Percentiles rank a stretch among this genome's conserved stretches.
Evolutionary conservation across 2,113 vertebrate genomes (phyloP).

Genomic region (Eidolon helvum): DNA sequence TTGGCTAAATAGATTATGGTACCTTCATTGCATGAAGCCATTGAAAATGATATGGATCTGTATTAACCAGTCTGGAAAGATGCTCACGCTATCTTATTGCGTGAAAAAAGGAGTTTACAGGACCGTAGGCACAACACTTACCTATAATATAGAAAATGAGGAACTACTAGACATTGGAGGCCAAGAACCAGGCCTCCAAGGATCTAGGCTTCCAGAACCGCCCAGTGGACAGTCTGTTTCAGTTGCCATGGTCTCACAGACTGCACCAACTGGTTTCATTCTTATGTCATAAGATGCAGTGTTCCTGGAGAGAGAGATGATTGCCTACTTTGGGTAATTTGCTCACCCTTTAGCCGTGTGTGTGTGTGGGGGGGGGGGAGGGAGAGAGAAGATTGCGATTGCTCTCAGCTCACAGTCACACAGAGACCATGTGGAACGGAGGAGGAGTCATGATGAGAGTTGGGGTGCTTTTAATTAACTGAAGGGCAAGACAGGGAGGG

Average conservation of each 20-base stretch:
- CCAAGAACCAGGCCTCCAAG: neutral
- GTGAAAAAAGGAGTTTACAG: neutral
- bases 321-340: neutral
- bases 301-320: neutral
- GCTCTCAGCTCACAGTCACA: neutral
- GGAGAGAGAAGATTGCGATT: too few species aligned
- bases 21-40: neutral
- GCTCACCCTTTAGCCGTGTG: neutral
- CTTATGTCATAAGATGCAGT: neutral
- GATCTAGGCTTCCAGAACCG: neutral
- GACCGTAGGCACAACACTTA: neutral
- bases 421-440: neutral
- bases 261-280: neutral
- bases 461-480: neutral
- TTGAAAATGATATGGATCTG: neutral
- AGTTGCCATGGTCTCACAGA: neutral
- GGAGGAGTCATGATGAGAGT: neutral
- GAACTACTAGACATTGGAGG: neutral
- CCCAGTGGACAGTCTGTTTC: neutral
- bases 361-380: neutral
- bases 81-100: neutral
- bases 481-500: neutral
- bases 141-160: neutral
- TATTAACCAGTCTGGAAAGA: neutral
- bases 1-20: neutral